Evolutionary conservation across 2,888 invertebrate genomes (phyloP), one percentile per base, ranked within the genome.

Genomic region (Cactoblastis cactorum): DNA sequence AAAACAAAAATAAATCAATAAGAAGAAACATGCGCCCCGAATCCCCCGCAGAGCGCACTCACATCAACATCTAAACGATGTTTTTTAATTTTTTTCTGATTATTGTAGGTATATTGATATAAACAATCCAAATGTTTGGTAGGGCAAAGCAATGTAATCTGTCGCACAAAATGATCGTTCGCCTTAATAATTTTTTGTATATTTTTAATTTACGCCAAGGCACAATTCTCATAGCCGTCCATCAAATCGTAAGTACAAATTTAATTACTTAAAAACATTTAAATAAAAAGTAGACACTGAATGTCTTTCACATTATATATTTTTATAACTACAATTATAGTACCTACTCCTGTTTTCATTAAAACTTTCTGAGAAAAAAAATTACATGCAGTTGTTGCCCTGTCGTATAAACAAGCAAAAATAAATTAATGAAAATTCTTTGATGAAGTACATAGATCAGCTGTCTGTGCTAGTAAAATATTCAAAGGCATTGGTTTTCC

Each of bases 161-260:
- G 38, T 77, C 80, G 52, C 74, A 82, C 69, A 84, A 83, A 65
- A 83, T 85, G 76, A 83, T 83, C 79, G 77, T 83, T 67, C 85
- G 87, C 54, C 72, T 87, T 55, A 83, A 82, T 55, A 84, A 86
- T 69, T 89, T 90, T 78, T 79, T 90, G 67, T 88, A 81, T 61
- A 76, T 89, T 71, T 90, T 90, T 60, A 87, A 86, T 80, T 81
- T 90, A 74, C 86, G 90, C 45, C 90, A 90, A 75, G 90, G 90
- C 61, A 82, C 90, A 59, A 90, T 90, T 67, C 80, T 90, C 41
- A 88, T 90, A 65, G 90, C 90, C 78, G 83, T 90, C 75, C 90
- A 90, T 77, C 90, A 90, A 80, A 89, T 90, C 64, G 90, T 90
- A 69, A 90, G 90, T 89, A 78, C 56, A 33, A 17, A 52, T 22